Evolutionary conservation across 2,797 vertebrate genomes (phyloP), one percentile per base, ranked within the genome.

Genomic region (Aldrovandia affinis): DNA sequence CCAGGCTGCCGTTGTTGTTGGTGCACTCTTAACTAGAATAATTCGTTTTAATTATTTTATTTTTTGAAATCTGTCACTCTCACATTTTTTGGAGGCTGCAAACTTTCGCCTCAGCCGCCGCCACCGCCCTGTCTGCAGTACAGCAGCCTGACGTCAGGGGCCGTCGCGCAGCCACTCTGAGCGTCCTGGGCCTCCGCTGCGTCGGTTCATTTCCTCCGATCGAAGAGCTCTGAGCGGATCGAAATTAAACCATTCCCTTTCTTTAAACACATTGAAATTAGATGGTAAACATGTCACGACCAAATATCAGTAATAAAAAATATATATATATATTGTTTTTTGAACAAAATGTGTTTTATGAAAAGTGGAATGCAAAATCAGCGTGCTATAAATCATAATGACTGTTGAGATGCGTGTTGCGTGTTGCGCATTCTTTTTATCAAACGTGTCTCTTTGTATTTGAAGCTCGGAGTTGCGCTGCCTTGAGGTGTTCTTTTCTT

Each of bases 1-100:
- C 92, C 90, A 89, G 91, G 87, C 89, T 85, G 89, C 89, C 44
- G 94, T 93, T 95, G 93, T 95, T 92, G 93, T 95, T 92, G 90
- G 82, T 87, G 82, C 90, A 93, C 92, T 94, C 18, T 95, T 91
- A 90, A 89, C 7, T 82, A 87, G 73, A 83, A 84, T 91, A 94
- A 95, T 96, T 95, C 91, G 84, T 88, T 81, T 89, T 92, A 28
- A 30, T 14, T n/a, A n/a, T 65, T 65, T 65, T 65, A 28, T 55
- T 20, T 12, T 12, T 12, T 12, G 6, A 1, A 63, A 91, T 89
- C 90, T 89, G 94, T 95, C 94, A 36, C 83, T 88, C 86, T 87
- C 59, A 91, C 95, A 95, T n/a, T n/a, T n/a, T 70, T 83, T 86
- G 82, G 87, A 92, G 93, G 92, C 92, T 92, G 91, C 89, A 93